A percentile compares a stretch with the other conserved stretches of the same genome.
phyloP scores from a whole-genome alignment of 2,113 vertebrate genomes.

The Neodon shergylaensis region DNA sequence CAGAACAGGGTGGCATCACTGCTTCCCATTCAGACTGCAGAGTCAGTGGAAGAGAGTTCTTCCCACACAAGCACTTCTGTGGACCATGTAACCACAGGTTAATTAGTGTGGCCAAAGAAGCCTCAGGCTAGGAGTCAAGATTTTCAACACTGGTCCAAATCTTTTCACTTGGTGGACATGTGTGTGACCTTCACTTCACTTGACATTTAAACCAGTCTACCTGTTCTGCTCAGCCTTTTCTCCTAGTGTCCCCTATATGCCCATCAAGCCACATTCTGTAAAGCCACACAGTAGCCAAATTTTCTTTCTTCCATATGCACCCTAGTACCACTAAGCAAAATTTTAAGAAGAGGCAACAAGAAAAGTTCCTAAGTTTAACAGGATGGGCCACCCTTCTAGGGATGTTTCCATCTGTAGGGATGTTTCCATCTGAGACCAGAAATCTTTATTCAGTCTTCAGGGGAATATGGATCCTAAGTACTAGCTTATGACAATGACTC shows the following conservation, averaged over 20 bases:
- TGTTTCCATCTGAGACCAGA: neutral
- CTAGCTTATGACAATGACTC: neutral
- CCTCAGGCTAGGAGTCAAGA: neutral
- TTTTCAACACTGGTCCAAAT: neutral
- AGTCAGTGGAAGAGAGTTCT: neutral
- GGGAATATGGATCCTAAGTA: neutral
- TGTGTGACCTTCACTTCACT: rapidly evolving
- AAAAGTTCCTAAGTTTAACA: neutral
- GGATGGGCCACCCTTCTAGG: neutral
- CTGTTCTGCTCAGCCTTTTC: neutral
- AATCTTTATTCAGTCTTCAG: neutral
- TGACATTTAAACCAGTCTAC: neutral
- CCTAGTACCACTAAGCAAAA: neutral
- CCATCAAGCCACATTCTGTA: neutral
- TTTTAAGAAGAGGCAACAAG: neutral
- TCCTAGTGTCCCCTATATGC: neutral
- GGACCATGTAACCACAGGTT: neutral
- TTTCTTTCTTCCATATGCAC: neutral
- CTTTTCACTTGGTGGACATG: neutral
- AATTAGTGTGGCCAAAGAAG: neutral
- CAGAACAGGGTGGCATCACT: rapidly evolving
- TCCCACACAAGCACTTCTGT: neutral
- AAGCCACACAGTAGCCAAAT: neutral
- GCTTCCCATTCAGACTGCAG: neutral
- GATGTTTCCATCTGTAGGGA: neutral